These are phyloP conservation scores for Microtus montanus DNA, from an alignment of 2,113 vertebrate genomes.

Conservation along the genomic window DNA sequence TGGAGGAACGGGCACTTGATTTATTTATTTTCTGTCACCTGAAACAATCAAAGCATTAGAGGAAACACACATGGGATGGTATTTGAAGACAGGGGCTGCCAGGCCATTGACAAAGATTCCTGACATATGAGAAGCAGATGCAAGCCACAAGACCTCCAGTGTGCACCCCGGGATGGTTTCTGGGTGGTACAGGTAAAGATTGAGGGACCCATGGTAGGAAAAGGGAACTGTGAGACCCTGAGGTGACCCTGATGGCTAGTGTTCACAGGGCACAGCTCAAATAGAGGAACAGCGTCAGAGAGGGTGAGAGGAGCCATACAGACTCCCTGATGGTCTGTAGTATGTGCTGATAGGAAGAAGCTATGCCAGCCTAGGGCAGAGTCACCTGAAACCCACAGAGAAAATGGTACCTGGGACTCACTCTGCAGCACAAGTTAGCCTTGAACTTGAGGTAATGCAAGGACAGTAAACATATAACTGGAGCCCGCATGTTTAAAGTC, in stretches of 20 bases:
- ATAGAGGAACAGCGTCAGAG: background rate
- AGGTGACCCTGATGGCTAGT: background rate
- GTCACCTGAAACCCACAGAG: background rate
- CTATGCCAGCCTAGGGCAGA: background rate
- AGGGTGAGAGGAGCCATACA: background rate
- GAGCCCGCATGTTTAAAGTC: background rate
- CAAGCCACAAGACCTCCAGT: background rate
- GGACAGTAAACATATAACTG: background rate
- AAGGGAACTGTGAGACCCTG: background rate
- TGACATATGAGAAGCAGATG: background rate
- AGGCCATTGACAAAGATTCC: background rate
- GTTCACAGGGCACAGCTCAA: background rate
- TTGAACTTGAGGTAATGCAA: background rate
- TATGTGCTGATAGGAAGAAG: background rate
- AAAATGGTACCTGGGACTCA: background rate
- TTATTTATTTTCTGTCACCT: background rate
- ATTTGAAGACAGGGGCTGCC: background rate
- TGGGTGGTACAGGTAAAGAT: background rate
- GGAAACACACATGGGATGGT: background rate
- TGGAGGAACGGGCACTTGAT: background rate
- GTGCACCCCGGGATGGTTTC: background rate
- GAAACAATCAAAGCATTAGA: slow-evolving; percentile 25
- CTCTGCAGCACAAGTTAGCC: background rate
- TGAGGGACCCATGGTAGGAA: background rate
- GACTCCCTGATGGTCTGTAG: background rate